Percentiles rank a stretch among this genome's conserved stretches.
Evolutionary conservation across 2,797 vertebrate species (phyloP).

Genomic region (Orientallactaga sibirica): DNA sequence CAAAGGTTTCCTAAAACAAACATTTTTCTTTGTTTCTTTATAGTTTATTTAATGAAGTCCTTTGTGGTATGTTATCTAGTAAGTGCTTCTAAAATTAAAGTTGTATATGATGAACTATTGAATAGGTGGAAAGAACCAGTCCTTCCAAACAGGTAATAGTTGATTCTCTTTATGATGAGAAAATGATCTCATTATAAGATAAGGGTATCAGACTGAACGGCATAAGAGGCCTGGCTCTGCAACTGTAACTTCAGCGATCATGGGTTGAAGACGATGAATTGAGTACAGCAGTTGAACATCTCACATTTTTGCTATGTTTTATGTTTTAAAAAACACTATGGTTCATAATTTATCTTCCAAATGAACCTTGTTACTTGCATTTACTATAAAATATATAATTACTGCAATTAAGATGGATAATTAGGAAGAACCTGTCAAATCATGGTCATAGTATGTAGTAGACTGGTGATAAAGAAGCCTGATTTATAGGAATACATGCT

Average conservation of each 20-base stretch:
- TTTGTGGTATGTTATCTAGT: not conserved
- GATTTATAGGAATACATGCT: conserved; percentile 75
- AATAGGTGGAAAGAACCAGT: not conserved
- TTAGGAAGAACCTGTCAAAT: conserved; percentile 81
- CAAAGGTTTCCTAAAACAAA: not conserved
- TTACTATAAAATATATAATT: conserved; percentile 84
- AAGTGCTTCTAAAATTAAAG: conserved; percentile 35
- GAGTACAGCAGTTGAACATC: conserved; percentile 18
- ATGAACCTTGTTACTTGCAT: conserved; percentile 80
- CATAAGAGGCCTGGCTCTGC: not conserved
- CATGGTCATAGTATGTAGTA: conserved; percentile 21
- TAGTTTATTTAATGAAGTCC: not conserved
- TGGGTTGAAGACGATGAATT: conserved; percentile 37
- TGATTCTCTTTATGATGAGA: conserved; percentile 39
- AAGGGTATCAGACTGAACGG: conserved; percentile 28
- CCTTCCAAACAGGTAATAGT: conserved; percentile 3
- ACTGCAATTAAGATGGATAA: conserved; percentile 81
- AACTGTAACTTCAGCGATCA: conserved; percentile 23
- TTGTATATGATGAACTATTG: not conserved
- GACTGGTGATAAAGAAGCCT: conserved; percentile 68
- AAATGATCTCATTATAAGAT: conserved; percentile 45
- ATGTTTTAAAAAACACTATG: not conserved
- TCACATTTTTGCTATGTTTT: conserved; percentile 55
- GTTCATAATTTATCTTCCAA: conserved; percentile 75
- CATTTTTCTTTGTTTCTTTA: conserved; percentile 26